Conservation (phyloP, 2,113 vertebrate species). For the Pelodiscus sinensis region DNA sequence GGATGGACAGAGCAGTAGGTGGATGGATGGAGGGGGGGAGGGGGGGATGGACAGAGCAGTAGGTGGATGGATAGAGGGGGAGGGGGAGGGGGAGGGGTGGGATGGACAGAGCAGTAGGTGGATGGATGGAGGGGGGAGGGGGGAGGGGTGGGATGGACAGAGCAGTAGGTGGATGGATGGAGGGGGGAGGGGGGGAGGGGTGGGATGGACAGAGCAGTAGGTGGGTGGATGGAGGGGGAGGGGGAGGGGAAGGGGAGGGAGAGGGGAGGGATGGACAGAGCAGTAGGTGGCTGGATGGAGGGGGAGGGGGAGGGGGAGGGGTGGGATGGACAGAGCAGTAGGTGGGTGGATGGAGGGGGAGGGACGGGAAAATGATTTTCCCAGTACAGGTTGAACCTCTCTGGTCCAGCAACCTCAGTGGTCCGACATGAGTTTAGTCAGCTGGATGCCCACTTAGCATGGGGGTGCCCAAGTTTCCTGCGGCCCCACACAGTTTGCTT, state of each 20-base stretch:
- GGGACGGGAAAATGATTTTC: neutral
- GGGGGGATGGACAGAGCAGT: too few species aligned
- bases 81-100: neutral
- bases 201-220: too few species aligned
- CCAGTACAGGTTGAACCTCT: neutral
- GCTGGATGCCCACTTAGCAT: too few species aligned
- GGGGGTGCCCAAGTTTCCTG: too few species aligned
- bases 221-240: too few species aligned
- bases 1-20: neutral
- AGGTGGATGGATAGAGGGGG: neutral
- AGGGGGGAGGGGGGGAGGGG: too few species aligned
- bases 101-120: neutral
- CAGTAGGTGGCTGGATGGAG: too few species aligned
- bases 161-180: too few species aligned
- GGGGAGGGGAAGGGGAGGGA: neutral
- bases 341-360: neutral
- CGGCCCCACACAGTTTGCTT: too few species aligned
- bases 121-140: neutral
- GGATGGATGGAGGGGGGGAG: neutral
- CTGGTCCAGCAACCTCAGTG: too few species aligned
- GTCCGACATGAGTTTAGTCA: too few species aligned
- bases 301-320: neutral
- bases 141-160: rapidly evolving
- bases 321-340: neutral
- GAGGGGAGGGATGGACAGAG: neutral